Evolutionary conservation across 2,888 invertebrate genomes (phyloP), one percentile per base, ranked within the genome.

Genomic region (Stomorhina lunata): DNA sequence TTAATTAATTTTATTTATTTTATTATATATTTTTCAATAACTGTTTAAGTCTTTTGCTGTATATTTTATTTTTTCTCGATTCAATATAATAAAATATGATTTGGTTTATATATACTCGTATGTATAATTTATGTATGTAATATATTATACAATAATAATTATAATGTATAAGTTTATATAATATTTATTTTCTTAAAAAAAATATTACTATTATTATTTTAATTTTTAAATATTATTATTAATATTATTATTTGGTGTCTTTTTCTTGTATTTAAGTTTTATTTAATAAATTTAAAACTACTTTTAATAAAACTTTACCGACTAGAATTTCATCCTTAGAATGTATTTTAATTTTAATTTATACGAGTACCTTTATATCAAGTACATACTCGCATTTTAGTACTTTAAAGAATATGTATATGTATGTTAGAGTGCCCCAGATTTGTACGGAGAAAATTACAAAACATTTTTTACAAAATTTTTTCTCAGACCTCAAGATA

Each of bases 41-140:
- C 66, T 53, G 20, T 53, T 66, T 73, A 73, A 73, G 57, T 79
- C 61, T 77, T 81, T 81, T 77, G 72, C 50, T 59, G 69, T 76
- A 45, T 82, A 53, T 71, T 43, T 78, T 61, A 12, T 63, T 53
- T 65, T 55, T 71, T 22, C 48, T 79, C 50, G n/a, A n/a, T 72
- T 72, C 22, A 69, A 59, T 81, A 63, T 57, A 82, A 82, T 82
- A 71, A 79, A 76, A 79, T 82, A 79, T 71, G 69, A 72, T 73
- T 63, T 55, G 53, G 53, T 69, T 43, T 55, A 9, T 12, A 32
- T 37, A 27, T 34, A 17, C n/a, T n/a, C 34, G 25, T 72, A 40
- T 55, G 25, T 66, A 48, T 76, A 63, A 75, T 75, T 66, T 66
- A 27, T n/a, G n/a, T 40, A 34, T n/a, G 9, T 40, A 53, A 65